These are phyloP conservation scores for Napeogenes sylphis DNA, from an alignment of 2,888 invertebrate genomes.

Conservation along the genomic window DNA sequence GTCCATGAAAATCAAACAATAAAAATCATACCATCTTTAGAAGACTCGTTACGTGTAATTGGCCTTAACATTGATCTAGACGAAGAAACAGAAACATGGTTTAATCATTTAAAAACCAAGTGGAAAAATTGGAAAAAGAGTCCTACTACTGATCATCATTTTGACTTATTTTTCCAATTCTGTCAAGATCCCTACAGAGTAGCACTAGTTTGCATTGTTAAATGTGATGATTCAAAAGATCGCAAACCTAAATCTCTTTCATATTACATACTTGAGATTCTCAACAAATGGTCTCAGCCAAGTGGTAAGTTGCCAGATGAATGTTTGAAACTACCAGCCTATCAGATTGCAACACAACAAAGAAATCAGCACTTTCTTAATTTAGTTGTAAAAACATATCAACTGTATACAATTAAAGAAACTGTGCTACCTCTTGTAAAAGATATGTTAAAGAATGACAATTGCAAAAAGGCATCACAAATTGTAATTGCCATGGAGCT, in stretches of 20 bases:
- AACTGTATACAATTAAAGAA: constrained; percentile 79
- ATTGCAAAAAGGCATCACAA: constrained; percentile 87
- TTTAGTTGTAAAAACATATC: constrained; percentile 80
- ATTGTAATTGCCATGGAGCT: constrained; percentile 82
- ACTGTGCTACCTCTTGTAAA: constrained; percentile 80
- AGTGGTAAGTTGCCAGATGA: constrained; percentile 59
- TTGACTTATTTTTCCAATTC: constrained; percentile 68
- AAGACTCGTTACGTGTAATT: constrained; percentile 56
- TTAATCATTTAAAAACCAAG: constrained; percentile 59
- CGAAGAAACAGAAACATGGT: constrained; percentile 55
- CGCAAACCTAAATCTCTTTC: constrained; percentile 80
- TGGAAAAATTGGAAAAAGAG: constrained; percentile 78
- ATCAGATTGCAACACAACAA: constrained; percentile 83
- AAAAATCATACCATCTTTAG: constrained; percentile 69
- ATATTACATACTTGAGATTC: constrained; percentile 79
- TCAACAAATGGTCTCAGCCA: constrained; percentile 71
- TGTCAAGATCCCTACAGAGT: constrained; percentile 79
- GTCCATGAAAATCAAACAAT: constrained; percentile 51
- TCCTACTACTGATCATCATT: constrained; percentile 65
- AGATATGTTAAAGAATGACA: constrained; percentile 68
- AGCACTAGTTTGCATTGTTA: constrained; percentile 77
- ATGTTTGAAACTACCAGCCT: constrained; percentile 83
- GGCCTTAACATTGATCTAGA: constrained; percentile 69
- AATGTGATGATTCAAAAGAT: constrained; percentile 80
- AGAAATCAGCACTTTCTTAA: constrained; percentile 80